These are phyloP conservation scores for Heterochromis multidens DNA, from an alignment of 2,113 vertebrate genomes.

Conservation along the genomic window DNA sequence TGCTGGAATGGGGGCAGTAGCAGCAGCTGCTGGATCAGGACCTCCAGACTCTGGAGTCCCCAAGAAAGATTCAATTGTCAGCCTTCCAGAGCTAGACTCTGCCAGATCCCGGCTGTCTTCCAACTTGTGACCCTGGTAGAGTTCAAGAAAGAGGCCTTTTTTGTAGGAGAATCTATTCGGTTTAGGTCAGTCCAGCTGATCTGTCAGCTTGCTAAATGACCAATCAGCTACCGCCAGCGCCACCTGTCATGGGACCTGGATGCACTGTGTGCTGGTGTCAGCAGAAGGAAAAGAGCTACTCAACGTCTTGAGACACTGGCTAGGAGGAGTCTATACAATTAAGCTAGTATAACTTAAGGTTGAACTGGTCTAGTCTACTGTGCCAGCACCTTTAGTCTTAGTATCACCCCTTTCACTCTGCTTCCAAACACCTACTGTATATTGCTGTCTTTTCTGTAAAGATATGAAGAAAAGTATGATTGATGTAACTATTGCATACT, in stretches of 20 bases:
- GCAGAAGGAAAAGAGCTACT: conserved; percentile 62
- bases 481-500: conserved; percentile 74
- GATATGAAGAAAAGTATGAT: conserved; percentile 69
- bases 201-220: conserved; percentile 52
- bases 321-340: conserved; percentile 63
- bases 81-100: conserved; percentile 87
- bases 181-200: conserved; percentile 60
- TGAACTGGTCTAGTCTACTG: conserved; percentile 66
- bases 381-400: conserved; percentile 73
- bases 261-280: conserved; percentile 61
- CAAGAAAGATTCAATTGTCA: conserved; percentile 84
- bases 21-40: conserved; percentile 63
- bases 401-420: conserved; percentile 73
- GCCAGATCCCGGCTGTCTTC: conserved; percentile 91
- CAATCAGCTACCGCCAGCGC: conserved; percentile 49
- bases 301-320: conserved; percentile 52
- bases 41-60: conserved; percentile 78
- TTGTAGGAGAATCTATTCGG: conserved; percentile 66
- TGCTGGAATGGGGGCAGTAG: conserved; percentile 57
- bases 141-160: conserved; percentile 72
- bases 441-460: conserved; percentile 76
- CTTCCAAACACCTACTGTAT: conserved; percentile 76
- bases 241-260: conserved; percentile 51
- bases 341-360: conserved; percentile 66
- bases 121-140: conserved; percentile 91